Percentiles rank a stretch among this genome's conserved stretches.
Conservation (phyloP, 2,888 invertebrate genomes). For the Troides helena region DNA sequence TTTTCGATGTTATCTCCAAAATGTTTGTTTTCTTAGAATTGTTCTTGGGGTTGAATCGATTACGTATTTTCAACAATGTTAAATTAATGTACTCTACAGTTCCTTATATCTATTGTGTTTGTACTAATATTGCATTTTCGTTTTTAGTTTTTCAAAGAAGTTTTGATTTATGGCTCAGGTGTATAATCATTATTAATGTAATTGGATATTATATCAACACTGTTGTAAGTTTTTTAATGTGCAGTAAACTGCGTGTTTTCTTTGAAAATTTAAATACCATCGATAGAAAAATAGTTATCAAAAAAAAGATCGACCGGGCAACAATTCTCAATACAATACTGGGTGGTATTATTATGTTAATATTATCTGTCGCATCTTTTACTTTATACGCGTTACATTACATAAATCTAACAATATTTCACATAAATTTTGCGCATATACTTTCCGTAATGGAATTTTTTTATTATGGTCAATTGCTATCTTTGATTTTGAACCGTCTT, state of each 20-base stretch:
- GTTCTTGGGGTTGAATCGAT: slow-evolving; percentile 3
- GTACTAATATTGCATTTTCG: neutral
- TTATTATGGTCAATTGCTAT: slow-evolving; percentile 10
- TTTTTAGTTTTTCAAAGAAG: neutral
- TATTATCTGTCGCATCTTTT: neutral
- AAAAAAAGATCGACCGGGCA: neutral
- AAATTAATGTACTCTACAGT: neutral
- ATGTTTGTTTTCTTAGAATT: slow-evolving; percentile 6
- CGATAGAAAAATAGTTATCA: neutral
- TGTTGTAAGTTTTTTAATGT: neutral
- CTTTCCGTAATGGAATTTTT: neutral
- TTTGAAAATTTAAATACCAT: slow-evolving; percentile 9
- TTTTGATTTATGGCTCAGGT: neutral
- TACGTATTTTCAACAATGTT: slow-evolving; percentile 3
- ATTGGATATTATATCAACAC: neutral
- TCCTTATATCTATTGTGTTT: neutral
- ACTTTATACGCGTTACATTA: neutral
- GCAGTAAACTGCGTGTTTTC: slow-evolving; percentile 3
- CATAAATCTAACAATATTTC: neutral
- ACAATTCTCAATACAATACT: neutral
- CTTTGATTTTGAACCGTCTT: slow-evolving; percentile 8
- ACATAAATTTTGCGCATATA: neutral
- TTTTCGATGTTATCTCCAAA: neutral
- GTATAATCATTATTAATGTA: neutral
- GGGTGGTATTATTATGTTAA: neutral